These are phyloP conservation scores for Kryptolebias ocellatus DNA, from an alignment of 2,797 vertebrate species.

Conservation along the genomic window DNA sequence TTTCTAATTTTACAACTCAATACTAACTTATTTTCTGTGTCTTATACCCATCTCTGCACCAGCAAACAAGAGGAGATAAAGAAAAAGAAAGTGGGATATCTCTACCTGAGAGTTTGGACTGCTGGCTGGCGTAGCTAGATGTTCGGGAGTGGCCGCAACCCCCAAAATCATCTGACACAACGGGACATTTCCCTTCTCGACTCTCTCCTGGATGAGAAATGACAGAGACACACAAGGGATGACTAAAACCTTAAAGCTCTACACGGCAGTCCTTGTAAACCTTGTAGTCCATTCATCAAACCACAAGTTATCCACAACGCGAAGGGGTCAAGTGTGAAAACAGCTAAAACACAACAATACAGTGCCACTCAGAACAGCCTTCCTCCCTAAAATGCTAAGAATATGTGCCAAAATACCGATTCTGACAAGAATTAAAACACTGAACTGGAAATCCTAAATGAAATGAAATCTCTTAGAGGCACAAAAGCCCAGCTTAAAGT, in stretches of 20 bases:
- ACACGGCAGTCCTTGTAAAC: too few species aligned
- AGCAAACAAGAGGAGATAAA: neutral
- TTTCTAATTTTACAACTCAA: too few species aligned
- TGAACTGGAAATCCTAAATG: neutral
- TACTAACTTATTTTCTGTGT: too few species aligned
- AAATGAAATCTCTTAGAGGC: neutral
- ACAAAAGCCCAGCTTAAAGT: too few species aligned
- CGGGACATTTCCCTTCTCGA: slow-evolving; percentile 87
- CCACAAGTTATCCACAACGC: too few species aligned
- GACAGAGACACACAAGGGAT: slow-evolving; percentile 6
- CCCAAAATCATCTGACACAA: slow-evolving; percentile 89
- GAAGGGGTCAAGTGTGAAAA: too few species aligned
- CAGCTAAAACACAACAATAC: too few species aligned
- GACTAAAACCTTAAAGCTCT: too few species aligned
- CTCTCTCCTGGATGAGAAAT: slow-evolving; percentile 77
- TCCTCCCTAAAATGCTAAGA: too few species aligned
- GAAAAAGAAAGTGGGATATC: neutral
- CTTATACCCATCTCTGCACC: neutral
- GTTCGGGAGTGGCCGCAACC: slow-evolving; percentile 94
- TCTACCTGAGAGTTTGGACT: slow-evolving; percentile 96
- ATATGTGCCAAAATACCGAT: too few species aligned
- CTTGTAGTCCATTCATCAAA: too few species aligned
- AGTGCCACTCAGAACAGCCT: too few species aligned
- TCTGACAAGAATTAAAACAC: neutral
- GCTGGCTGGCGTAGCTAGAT: slow-evolving; percentile 96